Conservation (phyloP, 2,113 vertebrate genomes). For the Gambusia affinis region DNA sequence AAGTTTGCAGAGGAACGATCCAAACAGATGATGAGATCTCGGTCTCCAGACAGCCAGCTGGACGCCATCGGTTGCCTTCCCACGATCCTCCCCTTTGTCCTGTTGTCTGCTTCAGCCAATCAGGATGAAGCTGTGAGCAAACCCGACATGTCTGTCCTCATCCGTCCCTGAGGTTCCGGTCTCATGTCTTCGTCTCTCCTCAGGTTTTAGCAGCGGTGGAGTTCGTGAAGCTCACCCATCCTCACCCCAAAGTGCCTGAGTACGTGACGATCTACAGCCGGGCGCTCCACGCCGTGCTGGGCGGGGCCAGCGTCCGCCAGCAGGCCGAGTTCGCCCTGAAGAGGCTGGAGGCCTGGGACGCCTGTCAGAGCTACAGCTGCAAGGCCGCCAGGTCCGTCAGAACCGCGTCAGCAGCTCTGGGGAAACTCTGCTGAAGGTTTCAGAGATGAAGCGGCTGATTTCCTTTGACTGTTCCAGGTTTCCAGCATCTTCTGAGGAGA, state of each 20-base stretch:
- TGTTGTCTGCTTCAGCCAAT: slow-evolving; percentile 69
- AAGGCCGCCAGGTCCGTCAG: slow-evolving; percentile 55
- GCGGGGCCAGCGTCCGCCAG: slow-evolving; percentile 60
- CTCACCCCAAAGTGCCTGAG: slow-evolving; percentile 66
- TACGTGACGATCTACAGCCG: slow-evolving; percentile 63
- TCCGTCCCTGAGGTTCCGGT: not conserved
- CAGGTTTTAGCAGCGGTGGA: slow-evolving; percentile 70
- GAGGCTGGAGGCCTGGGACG: slow-evolving; percentile 67
- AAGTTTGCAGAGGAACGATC: slow-evolving; percentile 69
- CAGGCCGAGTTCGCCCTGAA: slow-evolving; percentile 64
- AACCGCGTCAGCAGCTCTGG: not conserved
- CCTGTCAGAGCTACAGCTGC: slow-evolving; percentile 61
- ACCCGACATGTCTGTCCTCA: not conserved
- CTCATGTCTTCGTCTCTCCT: not conserved
- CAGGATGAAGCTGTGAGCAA: slow-evolving; percentile 68
- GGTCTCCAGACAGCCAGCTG: slow-evolving; percentile 65
- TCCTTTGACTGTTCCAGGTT: slow-evolving; percentile 51
- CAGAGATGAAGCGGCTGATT: not conserved
- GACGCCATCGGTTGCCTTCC: slow-evolving; percentile 76
- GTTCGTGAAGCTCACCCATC: slow-evolving; percentile 74
- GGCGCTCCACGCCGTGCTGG: slow-evolving; percentile 66
- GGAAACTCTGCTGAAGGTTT: not conserved
- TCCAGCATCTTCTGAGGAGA: slow-evolving; percentile 42
- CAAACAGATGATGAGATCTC: slow-evolving; percentile 10
- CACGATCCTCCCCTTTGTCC: slow-evolving; percentile 72